phyloP scores from a whole-genome alignment of 2,797 vertebrate species.

The Scarus forsteni region DNA sequence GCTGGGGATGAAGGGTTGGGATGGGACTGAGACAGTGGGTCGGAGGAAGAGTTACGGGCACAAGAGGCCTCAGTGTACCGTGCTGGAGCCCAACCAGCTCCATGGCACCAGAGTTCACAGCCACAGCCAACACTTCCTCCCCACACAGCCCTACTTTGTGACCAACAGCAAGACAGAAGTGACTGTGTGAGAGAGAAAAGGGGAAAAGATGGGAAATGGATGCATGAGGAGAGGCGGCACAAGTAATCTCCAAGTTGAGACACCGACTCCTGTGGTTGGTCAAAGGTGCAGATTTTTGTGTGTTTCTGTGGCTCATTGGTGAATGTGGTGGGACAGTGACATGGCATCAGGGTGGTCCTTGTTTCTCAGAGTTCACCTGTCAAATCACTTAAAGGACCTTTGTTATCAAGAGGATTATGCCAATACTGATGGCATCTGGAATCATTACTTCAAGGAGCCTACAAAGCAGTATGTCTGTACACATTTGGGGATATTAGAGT shows the following conservation, averaged over 20 bases:
- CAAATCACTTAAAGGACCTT: conserved; percentile 60
- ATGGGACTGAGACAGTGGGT: conserved; percentile 92
- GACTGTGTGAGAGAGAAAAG: conserved; percentile 90
- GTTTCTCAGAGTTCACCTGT: conserved; percentile 61
- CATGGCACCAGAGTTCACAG: conserved; percentile 85
- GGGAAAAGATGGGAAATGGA: conserved; percentile 48
- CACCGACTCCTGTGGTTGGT: conserved; percentile 41
- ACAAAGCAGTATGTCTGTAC: conserved; percentile 51
- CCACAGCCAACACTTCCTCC: conserved; percentile 92
- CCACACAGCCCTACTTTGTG: conserved; percentile 98
- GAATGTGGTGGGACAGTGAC: conserved; percentile 45
- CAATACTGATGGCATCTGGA: conserved; percentile 30
- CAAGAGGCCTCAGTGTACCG: conserved; percentile 90
- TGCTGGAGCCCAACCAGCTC: conserved; percentile 91
- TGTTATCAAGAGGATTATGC: conserved; percentile 27
- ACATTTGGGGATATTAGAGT: conserved; percentile 44
- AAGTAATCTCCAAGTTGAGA: conserved; percentile 55
- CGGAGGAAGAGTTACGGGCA: conserved; percentile 90
- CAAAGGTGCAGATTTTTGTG: conserved; percentile 56
- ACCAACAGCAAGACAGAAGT: conserved; percentile 99
- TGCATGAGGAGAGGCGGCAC: conserved; percentile 68
- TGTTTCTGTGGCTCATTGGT: conserved; percentile 64
- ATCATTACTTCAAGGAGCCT: conserved; percentile 52
- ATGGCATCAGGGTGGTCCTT: conserved; percentile 47
- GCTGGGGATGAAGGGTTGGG: conserved; percentile 90